A percentile compares a stretch with the other conserved stretches of the same genome.
Conservation (phyloP, 2,888 invertebrate species). For the Neoscelio sp. region DNA sequence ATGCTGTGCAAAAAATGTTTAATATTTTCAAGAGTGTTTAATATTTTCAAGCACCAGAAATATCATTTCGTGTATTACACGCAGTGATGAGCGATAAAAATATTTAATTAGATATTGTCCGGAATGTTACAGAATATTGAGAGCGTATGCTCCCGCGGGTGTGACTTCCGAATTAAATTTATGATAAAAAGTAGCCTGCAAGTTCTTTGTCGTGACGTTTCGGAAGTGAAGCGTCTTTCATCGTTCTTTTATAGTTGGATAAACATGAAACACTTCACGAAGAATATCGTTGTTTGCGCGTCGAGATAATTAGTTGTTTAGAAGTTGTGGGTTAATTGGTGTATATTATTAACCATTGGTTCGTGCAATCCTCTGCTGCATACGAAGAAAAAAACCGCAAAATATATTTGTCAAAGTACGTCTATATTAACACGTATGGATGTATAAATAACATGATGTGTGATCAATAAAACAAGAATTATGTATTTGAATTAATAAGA, state of each 20-base stretch:
- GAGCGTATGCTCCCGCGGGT: background rate
- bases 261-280: background rate
- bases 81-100: slow-evolving; percentile 16
- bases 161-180: background rate
- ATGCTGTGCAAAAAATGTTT: slow-evolving; percentile 8
- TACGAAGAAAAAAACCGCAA: no score
- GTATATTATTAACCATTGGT: no score
- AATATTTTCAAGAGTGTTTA: slow-evolving; percentile 16
- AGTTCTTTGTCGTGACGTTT: background rate
- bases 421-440: no score
- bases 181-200: slow-evolving; percentile 4
- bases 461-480: no score
- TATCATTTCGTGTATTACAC: slow-evolving; percentile 7
- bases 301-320: no score
- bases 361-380: no score
- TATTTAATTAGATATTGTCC: slow-evolving; percentile 29
- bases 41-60: slow-evolving; percentile 15
- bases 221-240: background rate
- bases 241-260: background rate
- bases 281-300: no score
- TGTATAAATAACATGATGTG: no score
- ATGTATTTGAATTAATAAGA: no score
- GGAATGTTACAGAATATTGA: slow-evolving; percentile 14
- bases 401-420: no score
- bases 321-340: no score